Evolutionary conservation across 2,888 invertebrate genomes (phyloP), one percentile per base, ranked within the genome.

Genomic region (Drosophila tripunctata): DNA sequence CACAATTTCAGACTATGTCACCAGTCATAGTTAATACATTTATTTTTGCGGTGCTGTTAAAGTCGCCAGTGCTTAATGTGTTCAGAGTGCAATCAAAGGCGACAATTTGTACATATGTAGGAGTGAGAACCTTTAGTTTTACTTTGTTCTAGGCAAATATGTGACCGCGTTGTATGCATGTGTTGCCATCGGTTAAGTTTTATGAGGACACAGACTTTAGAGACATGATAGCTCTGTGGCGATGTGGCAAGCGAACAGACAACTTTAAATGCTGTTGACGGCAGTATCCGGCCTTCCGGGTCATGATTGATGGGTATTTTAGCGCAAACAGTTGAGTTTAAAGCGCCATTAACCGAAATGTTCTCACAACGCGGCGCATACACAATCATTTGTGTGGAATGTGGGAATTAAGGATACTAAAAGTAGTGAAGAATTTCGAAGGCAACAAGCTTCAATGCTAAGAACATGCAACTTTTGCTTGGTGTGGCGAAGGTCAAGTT

Each of bases 401-500:
- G 58, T 31, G 45, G 57, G 15, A 41, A 38, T 24, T 5, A 27
- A 19, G 10, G 8, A n/a, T 2, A 15, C n/a, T 36, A 17, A 19
- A 17, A 21, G 24, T 31, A 30, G 12, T 7, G 19, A 43, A 4
- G n/a, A 14, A 31, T 27, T 8, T 50, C 3, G 12, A 12, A 35
- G 22, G 15, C 15, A 35, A 3, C 5, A 24, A 45, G 44, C 14
- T 22, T 10, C 10, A 7, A 7, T 3, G 7, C 14, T 22, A 31
- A 14, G 24, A 50, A 71, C 41, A 51, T 65, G 58, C 72, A 63
- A 69, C 62, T 78, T 73, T 86, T 87, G 27, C 10, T n/a, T n/a
- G n/a, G n/a, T n/a, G n/a, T 27, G 80, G 65, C 68, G 74, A 88
- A 83, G 83, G 83, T 83, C 83, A 83, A 83, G 83, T 88, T 84